A percentile compares a stretch with the other conserved stretches of the same genome.
These are phyloP conservation scores for fruit fly (Drosophila melanogaster) DNA, from an alignment of 1,140 invertebrate genomes.

Conservation along the genomic window Release_6_plus_ISO1_MT NC_004354.4:2721501-2722000, in stretches of 20 bases:
- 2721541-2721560: neutral
- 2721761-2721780: neutral
- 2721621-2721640: neutral
- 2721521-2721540: neutral
- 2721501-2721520: neutral
- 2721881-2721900: constrained; percentile 67
- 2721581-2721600: neutral
- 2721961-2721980: constrained; percentile 55
- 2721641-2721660: too few species aligned
- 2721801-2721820: constrained; percentile 10
- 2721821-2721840: constrained; percentile 70
- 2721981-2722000: constrained; percentile 25
- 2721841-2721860: constrained; percentile 26
- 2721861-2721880: constrained; percentile 54
- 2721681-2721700: constrained; percentile 1
- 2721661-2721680: too few species aligned
- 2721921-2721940: constrained; percentile 15
- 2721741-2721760: neutral
- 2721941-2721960: neutral
- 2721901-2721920: constrained; percentile 61
- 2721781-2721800: neutral
- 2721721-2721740: neutral
- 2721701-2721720: constrained; percentile 3
- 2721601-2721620: neutral
- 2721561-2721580: too few species aligned